phyloP scores from a whole-genome alignment of 2,797 vertebrate species.

The Agapornis canus region DNA sequence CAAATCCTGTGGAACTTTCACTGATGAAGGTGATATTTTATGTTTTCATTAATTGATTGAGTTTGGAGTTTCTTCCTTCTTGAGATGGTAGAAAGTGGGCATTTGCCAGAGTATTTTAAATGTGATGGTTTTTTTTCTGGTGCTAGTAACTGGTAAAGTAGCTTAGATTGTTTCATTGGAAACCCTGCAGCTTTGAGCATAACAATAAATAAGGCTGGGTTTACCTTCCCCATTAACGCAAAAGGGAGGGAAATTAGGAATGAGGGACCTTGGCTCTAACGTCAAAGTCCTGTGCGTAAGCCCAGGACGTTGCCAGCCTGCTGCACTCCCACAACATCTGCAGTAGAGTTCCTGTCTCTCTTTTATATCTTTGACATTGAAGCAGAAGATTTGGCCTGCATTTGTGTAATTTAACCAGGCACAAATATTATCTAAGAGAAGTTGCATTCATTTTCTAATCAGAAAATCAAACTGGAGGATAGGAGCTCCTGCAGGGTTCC shows the following conservation, averaged over 20 bases:
- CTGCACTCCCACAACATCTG: constrained; percentile 30
- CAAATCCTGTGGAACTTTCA: not conserved
- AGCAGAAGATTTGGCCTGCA: constrained; percentile 67
- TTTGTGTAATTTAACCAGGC: constrained; percentile 67
- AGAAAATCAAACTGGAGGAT: constrained; percentile 60
- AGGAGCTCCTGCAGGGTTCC: constrained; percentile 39
- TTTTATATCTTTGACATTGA: constrained; percentile 69
- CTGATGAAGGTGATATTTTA: not conserved
- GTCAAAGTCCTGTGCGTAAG: not conserved
- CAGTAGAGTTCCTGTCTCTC: constrained; percentile 19
- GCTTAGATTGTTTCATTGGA: not conserved
- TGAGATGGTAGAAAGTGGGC: not conserved
- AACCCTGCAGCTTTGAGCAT: not conserved
- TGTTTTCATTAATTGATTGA: not conserved
- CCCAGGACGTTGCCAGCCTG: constrained; percentile 11
- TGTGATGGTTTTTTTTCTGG: not conserved
- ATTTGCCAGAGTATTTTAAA: constrained; percentile 13
- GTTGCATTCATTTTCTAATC: constrained; percentile 64
- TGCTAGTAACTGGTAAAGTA: not conserved
- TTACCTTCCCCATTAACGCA: not conserved
- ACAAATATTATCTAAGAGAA: constrained; percentile 53
- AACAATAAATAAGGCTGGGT: not conserved
- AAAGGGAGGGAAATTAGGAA: not conserved
- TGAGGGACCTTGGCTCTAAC: not conserved
- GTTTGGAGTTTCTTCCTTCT: not conserved